Percentiles rank a stretch among this genome's conserved stretches.
phyloP scores from a whole-genome alignment of 2,888 invertebrate species.

The Plebejus argus region DNA sequence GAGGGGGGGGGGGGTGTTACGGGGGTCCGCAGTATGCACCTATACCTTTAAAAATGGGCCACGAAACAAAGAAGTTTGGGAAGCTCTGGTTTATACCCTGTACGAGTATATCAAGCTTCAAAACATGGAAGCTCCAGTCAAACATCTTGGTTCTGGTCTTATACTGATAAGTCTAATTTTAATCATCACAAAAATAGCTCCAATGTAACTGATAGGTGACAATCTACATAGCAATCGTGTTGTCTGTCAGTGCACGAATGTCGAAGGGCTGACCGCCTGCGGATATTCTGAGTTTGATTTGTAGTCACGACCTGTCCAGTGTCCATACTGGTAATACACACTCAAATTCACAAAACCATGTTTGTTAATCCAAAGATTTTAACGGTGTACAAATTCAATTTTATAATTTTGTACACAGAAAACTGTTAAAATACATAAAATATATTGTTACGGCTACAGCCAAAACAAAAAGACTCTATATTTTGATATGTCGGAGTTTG shows the following conservation, averaged over 20 bases:
- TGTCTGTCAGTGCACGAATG: background rate
- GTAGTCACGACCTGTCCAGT: background rate
- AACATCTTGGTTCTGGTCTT: too few species aligned
- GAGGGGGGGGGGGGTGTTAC: too few species aligned
- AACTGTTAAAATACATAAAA: too few species aligned
- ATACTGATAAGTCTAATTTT: background rate
- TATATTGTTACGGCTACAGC: background rate
- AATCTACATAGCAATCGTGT: background rate
- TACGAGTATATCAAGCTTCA: too few species aligned
- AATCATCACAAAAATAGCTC: background rate
- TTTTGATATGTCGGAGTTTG: background rate
- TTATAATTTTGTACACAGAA: background rate
- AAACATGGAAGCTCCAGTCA: too few species aligned
- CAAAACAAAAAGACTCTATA: background rate
- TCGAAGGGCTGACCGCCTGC: background rate
- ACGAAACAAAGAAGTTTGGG: too few species aligned
- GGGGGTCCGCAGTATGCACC: too few species aligned
- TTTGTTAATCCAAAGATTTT: background rate
- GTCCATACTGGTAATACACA: background rate
- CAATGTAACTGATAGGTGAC: background rate
- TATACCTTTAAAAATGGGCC: too few species aligned
- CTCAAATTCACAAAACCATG: background rate
- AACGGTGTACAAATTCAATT: background rate
- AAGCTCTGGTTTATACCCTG: too few species aligned
- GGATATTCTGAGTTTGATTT: constrained; percentile 6